Evolutionary conservation across 2,888 invertebrate species (phyloP), one percentile per base, ranked within the genome.

Genomic region (Lasioglossum villosulum): DNA sequence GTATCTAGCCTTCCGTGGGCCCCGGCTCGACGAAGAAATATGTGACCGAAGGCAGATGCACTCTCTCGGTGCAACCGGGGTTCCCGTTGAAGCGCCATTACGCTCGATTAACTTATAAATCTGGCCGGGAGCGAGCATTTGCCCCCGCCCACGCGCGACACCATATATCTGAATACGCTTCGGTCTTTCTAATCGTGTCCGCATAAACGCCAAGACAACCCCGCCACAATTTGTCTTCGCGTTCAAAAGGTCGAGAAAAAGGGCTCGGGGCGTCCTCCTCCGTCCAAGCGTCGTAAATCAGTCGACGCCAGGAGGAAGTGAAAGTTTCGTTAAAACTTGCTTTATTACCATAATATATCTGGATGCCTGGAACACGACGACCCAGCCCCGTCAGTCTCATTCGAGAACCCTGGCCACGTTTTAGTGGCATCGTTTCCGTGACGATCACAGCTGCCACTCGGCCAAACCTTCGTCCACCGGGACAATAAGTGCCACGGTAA

Each of bases 101-200:
- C 45, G 68, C 27, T n/a, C 86, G 86, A 88, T 88, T 84, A 88
- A 86, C 81, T 78, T 78, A 82, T 82, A 85, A 88, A 86, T 86
- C 86, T 84, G 63, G 45, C 68, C 37, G 83, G 72, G 77, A 34
- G 80, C 70, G 85, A 75, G 66, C 16, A 42, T 84, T 68, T 34
- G 77, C 56, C 48, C 37, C 76, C 37, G 75, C 83, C 80, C 80
- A 86, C 82, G 79, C 80, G 37, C 48, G 75, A 72, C 59, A 72
- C 56, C 68, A 59, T 59, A 52, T 42, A 39, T 73, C 45, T 56
- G 37, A 39, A 48, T 73, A 63, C 19, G 30, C 30, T 42, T 68
- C 27, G 72, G 27, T 59, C 59, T 59, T 59, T 71, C 71, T 45
- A 42, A 74, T 75, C 52, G 70, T 39, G 27, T 27, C 66, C 34